Percentiles rank a stretch among this genome's conserved stretches.
Evolutionary conservation across 2,888 invertebrate species (phyloP).

Genomic region (Endomychus coccineus): DNA sequence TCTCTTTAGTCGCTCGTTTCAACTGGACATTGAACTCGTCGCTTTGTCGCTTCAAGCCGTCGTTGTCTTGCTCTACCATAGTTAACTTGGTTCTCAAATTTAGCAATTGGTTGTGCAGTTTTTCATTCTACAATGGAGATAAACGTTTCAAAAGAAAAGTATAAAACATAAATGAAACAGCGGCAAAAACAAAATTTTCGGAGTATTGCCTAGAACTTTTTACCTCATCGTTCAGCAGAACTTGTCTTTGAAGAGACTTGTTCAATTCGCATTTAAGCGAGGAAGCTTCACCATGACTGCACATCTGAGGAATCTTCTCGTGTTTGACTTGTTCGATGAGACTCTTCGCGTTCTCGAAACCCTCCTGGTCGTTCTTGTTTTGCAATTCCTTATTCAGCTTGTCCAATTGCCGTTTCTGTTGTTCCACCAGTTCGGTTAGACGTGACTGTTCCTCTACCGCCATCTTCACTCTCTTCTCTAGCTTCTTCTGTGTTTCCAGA

Average conservation of each 20-base stretch:
- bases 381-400: conserved; percentile 9
- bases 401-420: conserved; percentile 10
- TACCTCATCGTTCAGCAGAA: conserved; percentile 10
- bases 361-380: conserved; percentile 4
- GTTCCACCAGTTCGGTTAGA: conserved; percentile 8
- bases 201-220: neutral
- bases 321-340: conserved; percentile 9
- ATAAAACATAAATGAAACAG: neutral
- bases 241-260: conserved; percentile 9
- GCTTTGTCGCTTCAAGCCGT: conserved; percentile 30
- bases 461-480: conserved; percentile 5
- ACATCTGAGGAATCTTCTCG: conserved; percentile 8
- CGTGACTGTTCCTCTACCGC: conserved; percentile 10
- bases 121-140: conserved; percentile 32
- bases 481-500: conserved; percentile 7
- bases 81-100: conserved; percentile 8
- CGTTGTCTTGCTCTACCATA: conserved; percentile 30
- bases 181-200: neutral
- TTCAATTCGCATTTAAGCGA: conserved; percentile 10
- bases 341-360: conserved; percentile 3
- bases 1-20: conserved; percentile 23
- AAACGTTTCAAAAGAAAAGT: neutral
- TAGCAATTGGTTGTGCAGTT: conserved; percentile 30
- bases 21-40: conserved; percentile 25
- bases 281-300: too few species aligned